Evolutionary conservation across 2,888 invertebrate genomes (phyloP).

Genomic region (Lepidonotus clava): DNA sequence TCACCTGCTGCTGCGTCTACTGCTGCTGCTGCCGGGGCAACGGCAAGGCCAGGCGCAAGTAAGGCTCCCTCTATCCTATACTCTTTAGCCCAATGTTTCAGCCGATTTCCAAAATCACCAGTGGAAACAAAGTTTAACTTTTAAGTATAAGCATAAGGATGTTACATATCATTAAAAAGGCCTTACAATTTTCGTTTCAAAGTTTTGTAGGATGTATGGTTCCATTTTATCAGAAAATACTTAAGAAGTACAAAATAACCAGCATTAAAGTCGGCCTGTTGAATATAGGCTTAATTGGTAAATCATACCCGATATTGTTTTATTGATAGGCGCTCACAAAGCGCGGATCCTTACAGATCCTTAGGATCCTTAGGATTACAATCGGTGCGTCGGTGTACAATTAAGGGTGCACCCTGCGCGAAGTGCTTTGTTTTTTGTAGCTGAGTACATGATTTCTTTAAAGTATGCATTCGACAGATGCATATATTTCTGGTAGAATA

Average conservation of each 20-base stretch:
- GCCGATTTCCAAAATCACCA: too few relatives aligned
- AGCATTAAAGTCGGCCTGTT: too few relatives aligned
- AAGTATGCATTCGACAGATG: neutral
- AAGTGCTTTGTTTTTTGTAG: neutral
- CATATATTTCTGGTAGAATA: neutral
- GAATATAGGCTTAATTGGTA: too few relatives aligned
- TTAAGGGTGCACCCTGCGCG: too few relatives aligned
- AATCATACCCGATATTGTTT: too few relatives aligned
- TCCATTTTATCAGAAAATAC: neutral
- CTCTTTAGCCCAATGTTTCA: too few relatives aligned
- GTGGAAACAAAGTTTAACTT: too few relatives aligned
- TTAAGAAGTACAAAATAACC: too few relatives aligned
- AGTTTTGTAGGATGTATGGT: neutral
- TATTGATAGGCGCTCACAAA: too few relatives aligned
- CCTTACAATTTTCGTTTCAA: neutral
- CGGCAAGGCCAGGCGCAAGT: conserved; percentile 29
- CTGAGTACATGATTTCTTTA: neutral
- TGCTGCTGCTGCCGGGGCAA: conserved; percentile 59
- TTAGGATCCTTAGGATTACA: too few relatives aligned
- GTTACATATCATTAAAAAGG: neutral
- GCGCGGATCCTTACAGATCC: too few relatives aligned
- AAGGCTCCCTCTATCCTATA: neutral
- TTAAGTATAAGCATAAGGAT: neutral
- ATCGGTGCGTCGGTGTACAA: too few relatives aligned
- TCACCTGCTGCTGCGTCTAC: conserved; percentile 55